Conservation (phyloP, 2,888 invertebrate species). For the Pachycephus smyrnensis region DNA sequence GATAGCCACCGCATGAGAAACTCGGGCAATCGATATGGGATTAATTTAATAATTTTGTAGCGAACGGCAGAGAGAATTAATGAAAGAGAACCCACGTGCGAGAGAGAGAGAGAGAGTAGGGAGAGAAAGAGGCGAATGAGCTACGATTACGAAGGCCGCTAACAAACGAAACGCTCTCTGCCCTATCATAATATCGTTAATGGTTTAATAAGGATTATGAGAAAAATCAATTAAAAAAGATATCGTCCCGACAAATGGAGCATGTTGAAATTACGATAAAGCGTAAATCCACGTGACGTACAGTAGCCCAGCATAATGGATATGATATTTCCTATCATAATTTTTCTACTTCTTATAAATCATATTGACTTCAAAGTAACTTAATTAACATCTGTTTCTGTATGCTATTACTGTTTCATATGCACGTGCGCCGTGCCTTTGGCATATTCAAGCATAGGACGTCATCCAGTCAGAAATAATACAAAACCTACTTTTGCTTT, state of each 20-base stretch:
- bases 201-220: constrained; percentile 37
- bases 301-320: neutral
- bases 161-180: neutral
- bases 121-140: neutral
- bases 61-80: neutral
- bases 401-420: too few relatives aligned
- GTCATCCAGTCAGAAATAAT: neutral
- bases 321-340: too few relatives aligned
- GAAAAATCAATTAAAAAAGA: constrained; percentile 41
- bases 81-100: neutral
- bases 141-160: neutral
- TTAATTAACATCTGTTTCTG: neutral
- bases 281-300: neutral
- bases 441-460: neutral
- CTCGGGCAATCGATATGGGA: constrained; percentile 15
- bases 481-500: neutral
- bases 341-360: neutral
- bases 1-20: neutral
- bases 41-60: constrained; percentile 32
- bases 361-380: neutral
- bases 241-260: neutral
- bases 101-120: neutral
- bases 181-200: constrained; percentile 17
- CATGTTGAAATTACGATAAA: neutral
- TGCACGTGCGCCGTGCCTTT: neutral